A percentile compares a stretch with the other conserved stretches of the same genome.
These are phyloP conservation scores for Bombyx mandarina DNA, from an alignment of 1,140 invertebrate genomes.

Conservation along the genomic window DNA sequence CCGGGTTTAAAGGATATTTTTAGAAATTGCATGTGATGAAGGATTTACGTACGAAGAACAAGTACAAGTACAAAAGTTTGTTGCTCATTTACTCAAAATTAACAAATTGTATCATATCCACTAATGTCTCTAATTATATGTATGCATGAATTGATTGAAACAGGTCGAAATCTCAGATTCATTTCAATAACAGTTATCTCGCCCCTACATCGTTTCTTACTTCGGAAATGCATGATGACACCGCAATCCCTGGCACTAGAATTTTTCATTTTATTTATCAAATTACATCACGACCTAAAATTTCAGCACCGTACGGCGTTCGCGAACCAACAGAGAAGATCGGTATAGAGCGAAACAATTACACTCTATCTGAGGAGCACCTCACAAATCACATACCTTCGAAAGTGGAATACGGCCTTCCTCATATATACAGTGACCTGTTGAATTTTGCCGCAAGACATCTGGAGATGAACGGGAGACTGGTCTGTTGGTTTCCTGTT, in stretches of 20 bases:
- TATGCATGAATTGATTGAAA: no score
- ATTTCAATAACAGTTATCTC: no score
- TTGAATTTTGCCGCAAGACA: slow-evolving; percentile 85
- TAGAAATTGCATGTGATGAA: no score
- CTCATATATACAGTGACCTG: slow-evolving; percentile 87
- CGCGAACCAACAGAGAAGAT: slow-evolving; percentile 91
- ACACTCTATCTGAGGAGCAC: slow-evolving; percentile 76
- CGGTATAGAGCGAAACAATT: slow-evolving; percentile 75
- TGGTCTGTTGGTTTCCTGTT: slow-evolving; percentile 95
- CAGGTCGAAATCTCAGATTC: no score
- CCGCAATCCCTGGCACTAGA: no score
- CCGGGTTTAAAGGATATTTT: no score
- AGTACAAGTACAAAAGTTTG: background rate
- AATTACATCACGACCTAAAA: no score
- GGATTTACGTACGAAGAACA: no score
- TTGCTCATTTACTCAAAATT: background rate
- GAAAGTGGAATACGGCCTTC: slow-evolving; percentile 88
- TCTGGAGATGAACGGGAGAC: slow-evolving; percentile 80
- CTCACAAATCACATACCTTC: slow-evolving; percentile 83
- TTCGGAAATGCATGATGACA: no score
- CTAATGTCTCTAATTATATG: background rate
- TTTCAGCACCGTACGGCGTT: slow-evolving; percentile 94
- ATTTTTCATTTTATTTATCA: no score
- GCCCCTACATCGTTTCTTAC: no score
- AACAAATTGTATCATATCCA: no score